phyloP scores from a whole-genome alignment of 2,113 vertebrate genomes.

The Pteronura brasiliensis region DNA sequence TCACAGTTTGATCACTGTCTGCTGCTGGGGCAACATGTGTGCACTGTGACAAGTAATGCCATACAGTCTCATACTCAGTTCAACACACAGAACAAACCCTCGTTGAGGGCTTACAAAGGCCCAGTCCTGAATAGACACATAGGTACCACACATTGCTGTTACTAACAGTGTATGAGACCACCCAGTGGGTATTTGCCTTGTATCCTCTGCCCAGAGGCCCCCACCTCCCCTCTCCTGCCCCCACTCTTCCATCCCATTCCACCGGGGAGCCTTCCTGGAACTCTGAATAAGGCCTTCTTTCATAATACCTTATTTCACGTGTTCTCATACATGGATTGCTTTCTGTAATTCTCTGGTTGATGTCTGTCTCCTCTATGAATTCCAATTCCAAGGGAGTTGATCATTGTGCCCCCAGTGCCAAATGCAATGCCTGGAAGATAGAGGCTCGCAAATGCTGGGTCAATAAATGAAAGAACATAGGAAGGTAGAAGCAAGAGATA shows the following conservation, averaged over 20 bases:
- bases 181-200: rapidly evolving
- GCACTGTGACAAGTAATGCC: too few relatives aligned
- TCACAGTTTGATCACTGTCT: neutral
- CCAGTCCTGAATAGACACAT: neutral
- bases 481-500: neutral
- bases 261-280: neutral
- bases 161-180: neutral
- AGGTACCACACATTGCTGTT: too few relatives aligned
- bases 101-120: neutral
- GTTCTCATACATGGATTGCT: neutral
- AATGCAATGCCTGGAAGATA: neutral
- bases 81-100: neutral
- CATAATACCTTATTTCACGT: neutral
- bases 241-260: neutral
- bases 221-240: neutral
- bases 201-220: neutral
- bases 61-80: neutral
- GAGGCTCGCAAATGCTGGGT: neutral
- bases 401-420: neutral
- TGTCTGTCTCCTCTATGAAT: neutral
- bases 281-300: neutral
- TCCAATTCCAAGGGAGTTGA: neutral
- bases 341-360: neutral
- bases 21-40: neutral
- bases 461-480: neutral